Percentiles rank a stretch among this genome's conserved stretches.
Conservation (phyloP, 2,113 vertebrate genomes). For the Empidonax alnorum region DNA sequence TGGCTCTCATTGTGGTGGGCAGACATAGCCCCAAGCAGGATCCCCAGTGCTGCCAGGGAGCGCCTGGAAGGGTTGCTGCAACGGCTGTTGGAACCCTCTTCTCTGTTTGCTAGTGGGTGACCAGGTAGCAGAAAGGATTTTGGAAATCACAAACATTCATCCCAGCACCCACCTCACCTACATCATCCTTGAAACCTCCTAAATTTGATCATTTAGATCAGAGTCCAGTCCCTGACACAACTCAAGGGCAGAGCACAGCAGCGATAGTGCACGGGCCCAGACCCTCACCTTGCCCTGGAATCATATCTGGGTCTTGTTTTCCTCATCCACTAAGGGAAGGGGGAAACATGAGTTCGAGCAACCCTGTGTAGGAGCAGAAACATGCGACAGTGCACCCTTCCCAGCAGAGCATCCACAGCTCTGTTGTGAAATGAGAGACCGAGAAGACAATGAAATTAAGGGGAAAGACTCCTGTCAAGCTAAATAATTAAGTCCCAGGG, state of each 20-base stretch:
- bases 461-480: conserved; percentile 46
- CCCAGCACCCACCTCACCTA: neutral
- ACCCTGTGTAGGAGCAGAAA: neutral
- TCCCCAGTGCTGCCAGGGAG: neutral
- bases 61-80: neutral
- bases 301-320: neutral
- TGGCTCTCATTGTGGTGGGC: rapidly evolving
- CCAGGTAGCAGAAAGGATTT: neutral
- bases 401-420: neutral
- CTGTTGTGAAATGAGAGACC: conserved; percentile 16
- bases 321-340: neutral
- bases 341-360: neutral
- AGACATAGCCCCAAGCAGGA: neutral
- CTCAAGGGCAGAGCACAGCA: neutral
- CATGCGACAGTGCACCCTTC: rapidly evolving
- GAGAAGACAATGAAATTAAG: conserved; percentile 62
- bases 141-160: neutral
- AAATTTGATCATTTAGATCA: neutral
- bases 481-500: conserved; percentile 62
- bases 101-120: neutral
- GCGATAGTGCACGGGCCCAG: neutral
- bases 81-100: neutral
- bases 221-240: neutral
- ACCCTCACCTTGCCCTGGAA: neutral
- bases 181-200: neutral